Evolutionary conservation across 2,113 vertebrate genomes (phyloP), one percentile per base, ranked within the genome.

Genomic region (Daboia siamensis): DNA sequence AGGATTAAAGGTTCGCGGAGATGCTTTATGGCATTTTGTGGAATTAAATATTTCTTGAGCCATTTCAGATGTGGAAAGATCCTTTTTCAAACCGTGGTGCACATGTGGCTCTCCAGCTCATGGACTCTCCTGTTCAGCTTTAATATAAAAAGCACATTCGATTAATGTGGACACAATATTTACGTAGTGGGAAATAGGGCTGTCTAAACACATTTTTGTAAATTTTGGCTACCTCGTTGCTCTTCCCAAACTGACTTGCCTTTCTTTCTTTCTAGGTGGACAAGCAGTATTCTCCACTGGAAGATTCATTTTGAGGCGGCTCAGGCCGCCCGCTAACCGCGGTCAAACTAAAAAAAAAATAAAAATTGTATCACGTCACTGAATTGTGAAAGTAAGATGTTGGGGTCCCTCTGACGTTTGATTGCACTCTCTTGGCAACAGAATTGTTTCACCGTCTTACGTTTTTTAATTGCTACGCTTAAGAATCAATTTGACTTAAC

Each of bases 81-180:
- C 95, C 95, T 88, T 94, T 97, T 97, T 54, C 92, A 97, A 98
- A 96, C 93, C 85, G 96, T 97, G 97, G 96, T 97, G 97, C 97
- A 98, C 98, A 98, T 97, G 98, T 97, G 98, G 97, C 98, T 98
- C 98, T 98, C 97, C 96, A 98, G 98, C 98, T 98, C 98, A 98
- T 97, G 98, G 98, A 98, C 97, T 98, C 97, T 97, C 96, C 97
- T 96, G 97, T 97, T 97, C 97, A 97, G 97, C 97, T 97, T 97
- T 98, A 97, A 97, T 97, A 93, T 97, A 96, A 97, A 96, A 97
- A 97, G 97, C 94, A 97, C 97, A 97, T 94, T 94, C 96, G 96
- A 97, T 97, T 98, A 98, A 97, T 98, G 97, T 97, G 87, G 93
- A 97, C 93, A 97, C 96, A 94, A 48, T 98, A 98, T 97, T 97